Evolutionary conservation across 2,797 vertebrate genomes (phyloP).

Genomic region (Liparis tanakae): DNA sequence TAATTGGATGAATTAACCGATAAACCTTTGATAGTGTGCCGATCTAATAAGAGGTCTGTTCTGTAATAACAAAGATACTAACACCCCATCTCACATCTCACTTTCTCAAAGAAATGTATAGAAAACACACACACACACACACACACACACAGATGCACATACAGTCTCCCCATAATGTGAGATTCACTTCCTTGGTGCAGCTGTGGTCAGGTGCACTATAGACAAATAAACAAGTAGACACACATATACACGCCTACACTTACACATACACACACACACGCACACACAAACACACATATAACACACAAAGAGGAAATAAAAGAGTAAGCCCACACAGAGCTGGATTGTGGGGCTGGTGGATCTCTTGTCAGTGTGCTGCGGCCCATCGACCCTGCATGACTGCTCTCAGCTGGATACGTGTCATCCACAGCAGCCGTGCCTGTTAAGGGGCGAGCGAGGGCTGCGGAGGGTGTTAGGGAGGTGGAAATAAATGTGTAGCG

Average conservation of each 20-base stretch:
- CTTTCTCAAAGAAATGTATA: not conserved
- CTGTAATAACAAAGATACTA: slow-evolving; percentile 28
- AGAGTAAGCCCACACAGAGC: slow-evolving; percentile 30
- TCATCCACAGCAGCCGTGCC: slow-evolving; percentile 74
- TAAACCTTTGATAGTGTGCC: slow-evolving; percentile 24
- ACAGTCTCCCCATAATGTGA: slow-evolving; percentile 48
- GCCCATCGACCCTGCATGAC: slow-evolving; percentile 78
- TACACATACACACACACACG: slow-evolving; percentile 13
- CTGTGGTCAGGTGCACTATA: slow-evolving; percentile 48
- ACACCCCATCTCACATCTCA: not conserved
- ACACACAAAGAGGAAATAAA: slow-evolving; percentile 25
- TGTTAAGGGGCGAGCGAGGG: slow-evolving; percentile 66
- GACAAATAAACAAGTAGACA: slow-evolving; percentile 51
- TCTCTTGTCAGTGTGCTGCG: slow-evolving; percentile 59
- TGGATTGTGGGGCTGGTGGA: slow-evolving; percentile 38
- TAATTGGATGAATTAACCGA: slow-evolving; percentile 31
- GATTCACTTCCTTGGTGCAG: slow-evolving; percentile 50
- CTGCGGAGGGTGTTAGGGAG: slow-evolving; percentile 52
- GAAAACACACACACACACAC: slow-evolving; percentile 14
- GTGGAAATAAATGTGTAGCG: slow-evolving; percentile 62
- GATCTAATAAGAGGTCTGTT: slow-evolving; percentile 34
- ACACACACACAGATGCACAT: slow-evolving; percentile 25
- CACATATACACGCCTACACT: not conserved
- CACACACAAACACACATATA: no score
- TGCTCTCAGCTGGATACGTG: slow-evolving; percentile 80